A percentile compares a stretch with the other conserved stretches of the same genome.
These are phyloP conservation scores for Nothocercus nigrocapillus DNA, from an alignment of 2,113 vertebrate genomes.

Conservation along the genomic window DNA sequence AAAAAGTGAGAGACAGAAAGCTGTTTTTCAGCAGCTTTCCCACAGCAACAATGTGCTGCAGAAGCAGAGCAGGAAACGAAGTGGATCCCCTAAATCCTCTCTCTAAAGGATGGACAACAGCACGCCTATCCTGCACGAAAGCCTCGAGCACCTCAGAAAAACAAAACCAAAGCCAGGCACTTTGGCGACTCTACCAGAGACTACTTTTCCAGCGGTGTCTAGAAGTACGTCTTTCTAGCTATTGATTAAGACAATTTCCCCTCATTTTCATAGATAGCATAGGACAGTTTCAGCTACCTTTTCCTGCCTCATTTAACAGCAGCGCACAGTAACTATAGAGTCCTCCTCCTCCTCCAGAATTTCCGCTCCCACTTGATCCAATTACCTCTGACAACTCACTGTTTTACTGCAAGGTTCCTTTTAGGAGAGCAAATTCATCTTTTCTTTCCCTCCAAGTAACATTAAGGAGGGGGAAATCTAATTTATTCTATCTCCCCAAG, in stretches of 20 bases:
- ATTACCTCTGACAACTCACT: slow-evolving; percentile 54
- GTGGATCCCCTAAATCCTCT: accelerated
- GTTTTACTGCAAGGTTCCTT: neutral
- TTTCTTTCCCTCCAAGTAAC: slow-evolving; percentile 18
- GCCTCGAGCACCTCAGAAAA: neutral
- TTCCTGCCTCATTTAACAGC: slow-evolving; percentile 47
- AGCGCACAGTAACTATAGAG: neutral
- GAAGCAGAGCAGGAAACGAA: neutral
- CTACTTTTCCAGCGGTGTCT: neutral
- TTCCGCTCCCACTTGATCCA: slow-evolving; percentile 44
- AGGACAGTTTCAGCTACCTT: slow-evolving; percentile 41
- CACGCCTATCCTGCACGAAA: neutral
- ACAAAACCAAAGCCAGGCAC: neutral
- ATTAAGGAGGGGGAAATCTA: neutral
- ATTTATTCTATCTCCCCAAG: slow-evolving; percentile 10
- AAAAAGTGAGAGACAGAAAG: neutral
- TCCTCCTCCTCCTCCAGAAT: neutral
- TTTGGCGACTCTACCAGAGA: neutral
- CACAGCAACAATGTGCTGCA: neutral
- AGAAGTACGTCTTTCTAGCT: slow-evolving; percentile 30
- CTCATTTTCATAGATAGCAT: neutral
- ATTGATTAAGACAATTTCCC: slow-evolving; percentile 55
- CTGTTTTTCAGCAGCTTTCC: neutral
- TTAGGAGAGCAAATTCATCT: neutral
- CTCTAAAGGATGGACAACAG: neutral